phyloP scores from a whole-genome alignment of 2,797 vertebrate genomes.

The Lacerta bilineata region DNA sequence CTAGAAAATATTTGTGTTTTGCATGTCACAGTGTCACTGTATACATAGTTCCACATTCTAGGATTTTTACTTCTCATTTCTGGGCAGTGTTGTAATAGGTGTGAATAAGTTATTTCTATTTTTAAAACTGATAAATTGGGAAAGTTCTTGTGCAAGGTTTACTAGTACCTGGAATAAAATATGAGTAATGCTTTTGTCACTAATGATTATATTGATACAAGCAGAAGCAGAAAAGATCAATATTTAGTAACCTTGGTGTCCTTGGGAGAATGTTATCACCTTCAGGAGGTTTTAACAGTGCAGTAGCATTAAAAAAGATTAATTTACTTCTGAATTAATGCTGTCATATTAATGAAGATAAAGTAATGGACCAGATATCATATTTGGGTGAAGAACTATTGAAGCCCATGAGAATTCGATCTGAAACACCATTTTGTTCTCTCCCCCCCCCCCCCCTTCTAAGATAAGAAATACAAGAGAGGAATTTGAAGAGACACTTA shows the following conservation, averaged over 20 bases:
- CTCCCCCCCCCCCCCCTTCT: neutral
- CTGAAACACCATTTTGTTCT: conserved; percentile 1
- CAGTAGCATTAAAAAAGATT: conserved; percentile 10
- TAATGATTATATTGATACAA: conserved; percentile 33
- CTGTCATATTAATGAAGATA: conserved; percentile 29
- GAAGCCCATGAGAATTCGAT: neutral
- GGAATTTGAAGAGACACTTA: neutral
- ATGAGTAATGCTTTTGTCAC: conserved; percentile 37
- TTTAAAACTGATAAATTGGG: neutral
- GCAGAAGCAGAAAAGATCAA: conserved; percentile 21
- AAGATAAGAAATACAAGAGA: neutral
- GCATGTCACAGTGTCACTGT: neutral
- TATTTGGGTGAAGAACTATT: neutral
- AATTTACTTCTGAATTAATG: conserved; percentile 7
- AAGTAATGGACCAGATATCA: conserved; percentile 23
- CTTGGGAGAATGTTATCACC: conserved; percentile 3
- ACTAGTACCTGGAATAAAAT: conserved; percentile 11
- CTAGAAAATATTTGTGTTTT: neutral
- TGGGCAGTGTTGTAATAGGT: neutral
- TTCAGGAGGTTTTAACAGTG: conserved; percentile 4
- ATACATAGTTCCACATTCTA: neutral
- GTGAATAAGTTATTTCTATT: neutral
- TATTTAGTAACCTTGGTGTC: neutral
- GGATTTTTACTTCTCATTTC: conserved; percentile 7
- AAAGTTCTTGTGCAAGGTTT: neutral